These are phyloP conservation scores for Pandion haliaetus DNA, from an alignment of 2,113 vertebrate genomes.

Conservation along the genomic window DNA sequence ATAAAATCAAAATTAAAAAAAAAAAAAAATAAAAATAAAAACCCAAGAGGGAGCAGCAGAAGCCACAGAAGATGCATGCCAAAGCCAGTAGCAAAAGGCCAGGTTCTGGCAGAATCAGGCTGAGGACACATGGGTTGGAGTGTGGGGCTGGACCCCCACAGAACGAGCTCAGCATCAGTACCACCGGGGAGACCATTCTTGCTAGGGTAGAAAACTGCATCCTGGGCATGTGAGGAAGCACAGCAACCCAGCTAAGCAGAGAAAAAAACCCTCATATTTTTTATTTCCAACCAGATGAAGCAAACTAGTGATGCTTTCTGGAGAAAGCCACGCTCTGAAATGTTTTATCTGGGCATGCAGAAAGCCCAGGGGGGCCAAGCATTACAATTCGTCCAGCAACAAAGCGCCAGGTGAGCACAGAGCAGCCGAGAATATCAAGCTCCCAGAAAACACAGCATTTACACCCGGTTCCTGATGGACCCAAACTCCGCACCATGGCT, in stretches of 20 bases:
- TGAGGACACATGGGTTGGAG: neutral
- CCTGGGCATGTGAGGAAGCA: neutral
- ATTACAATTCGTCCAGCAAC: neutral
- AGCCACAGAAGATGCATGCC: neutral
- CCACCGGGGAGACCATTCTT: neutral
- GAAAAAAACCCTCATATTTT: accelerated
- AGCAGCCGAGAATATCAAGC: neutral
- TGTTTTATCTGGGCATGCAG: neutral
- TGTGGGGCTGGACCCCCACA: neutral
- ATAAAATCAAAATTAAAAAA: neutral
- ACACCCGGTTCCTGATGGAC: neutral
- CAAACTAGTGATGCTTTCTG: neutral
- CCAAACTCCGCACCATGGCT: neutral
- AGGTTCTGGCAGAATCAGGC: neutral
- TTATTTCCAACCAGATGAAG: neutral
- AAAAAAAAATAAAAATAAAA: neutral
- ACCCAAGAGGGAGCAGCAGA: neutral
- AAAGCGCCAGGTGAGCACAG: neutral
- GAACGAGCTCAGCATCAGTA: neutral
- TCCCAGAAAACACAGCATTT: accelerated
- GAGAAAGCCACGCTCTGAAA: neutral
- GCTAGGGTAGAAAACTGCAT: neutral
- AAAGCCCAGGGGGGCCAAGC: neutral
- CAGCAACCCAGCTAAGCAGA: neutral
- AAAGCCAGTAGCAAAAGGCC: neutral